Conservation (phyloP, 2,113 vertebrate genomes). For the Noturus placidus region DNA sequence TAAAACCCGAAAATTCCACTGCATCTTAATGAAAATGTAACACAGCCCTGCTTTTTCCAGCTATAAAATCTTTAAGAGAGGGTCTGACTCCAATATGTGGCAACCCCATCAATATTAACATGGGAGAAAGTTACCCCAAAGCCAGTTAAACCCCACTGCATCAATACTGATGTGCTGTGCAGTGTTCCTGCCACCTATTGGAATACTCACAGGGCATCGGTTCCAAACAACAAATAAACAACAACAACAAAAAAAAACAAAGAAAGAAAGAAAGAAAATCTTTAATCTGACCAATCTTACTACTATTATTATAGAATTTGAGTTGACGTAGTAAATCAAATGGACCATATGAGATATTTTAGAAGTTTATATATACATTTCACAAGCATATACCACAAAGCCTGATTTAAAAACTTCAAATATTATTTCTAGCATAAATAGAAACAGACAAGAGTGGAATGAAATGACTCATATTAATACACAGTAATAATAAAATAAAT, state of each 20-base stretch:
- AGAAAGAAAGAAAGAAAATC: background rate
- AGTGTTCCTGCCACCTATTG: constrained; percentile 56
- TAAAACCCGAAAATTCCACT: constrained; percentile 54
- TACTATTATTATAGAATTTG: background rate
- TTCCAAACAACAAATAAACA: constrained; percentile 60
- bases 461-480: background rate
- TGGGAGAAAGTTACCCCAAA: constrained; percentile 72
- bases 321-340: background rate
- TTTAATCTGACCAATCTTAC: constrained; percentile 2
- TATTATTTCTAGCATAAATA: background rate
- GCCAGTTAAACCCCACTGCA: constrained; percentile 68
- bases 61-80: constrained; percentile 75
- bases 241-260: background rate
- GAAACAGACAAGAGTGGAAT: background rate
- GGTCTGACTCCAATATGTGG: constrained; percentile 66
- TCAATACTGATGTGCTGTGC: constrained; percentile 77
- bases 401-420: background rate
- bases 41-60: constrained; percentile 52
- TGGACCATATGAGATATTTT: background rate
- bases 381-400: background rate
- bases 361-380: background rate
- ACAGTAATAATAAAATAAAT: background rate
- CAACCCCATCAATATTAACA: constrained; percentile 79
- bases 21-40: constrained; percentile 40
- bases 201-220: constrained; percentile 57